These are phyloP conservation scores for Corythornis madagascariensis DNA, from an alignment of 2,113 vertebrate genomes.

Conservation along the genomic window DNA sequence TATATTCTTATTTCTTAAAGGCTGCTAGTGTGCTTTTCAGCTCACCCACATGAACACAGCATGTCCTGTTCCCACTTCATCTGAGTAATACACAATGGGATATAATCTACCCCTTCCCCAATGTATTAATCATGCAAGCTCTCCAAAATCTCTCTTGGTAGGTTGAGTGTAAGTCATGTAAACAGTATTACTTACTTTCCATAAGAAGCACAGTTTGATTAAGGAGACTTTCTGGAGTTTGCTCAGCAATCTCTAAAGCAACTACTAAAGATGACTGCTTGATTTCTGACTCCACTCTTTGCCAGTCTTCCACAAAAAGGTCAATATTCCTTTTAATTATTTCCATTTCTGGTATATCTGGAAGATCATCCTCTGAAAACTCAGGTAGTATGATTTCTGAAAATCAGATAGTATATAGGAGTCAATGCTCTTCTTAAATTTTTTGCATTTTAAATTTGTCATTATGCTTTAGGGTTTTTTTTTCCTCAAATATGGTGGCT, in stretches of 20 bases:
- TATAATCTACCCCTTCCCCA: neutral
- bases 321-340: constrained; percentile 69
- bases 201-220: constrained; percentile 77
- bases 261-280: constrained; percentile 4
- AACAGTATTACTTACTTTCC: constrained; percentile 83
- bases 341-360: constrained; percentile 84
- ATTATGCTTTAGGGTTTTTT: neutral
- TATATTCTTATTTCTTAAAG: neutral
- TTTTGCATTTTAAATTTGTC: neutral
- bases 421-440: neutral
- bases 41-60: neutral
- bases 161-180: neutral
- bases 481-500: neutral
- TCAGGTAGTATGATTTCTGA: constrained; percentile 72
- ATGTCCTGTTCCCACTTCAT: neutral
- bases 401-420: neutral
- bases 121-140: neutral
- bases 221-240: constrained; percentile 82
- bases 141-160: neutral
- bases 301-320: constrained; percentile 76
- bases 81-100: neutral
- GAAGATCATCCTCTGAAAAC: constrained; percentile 77
- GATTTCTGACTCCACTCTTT: constrained; percentile 66
- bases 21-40: neutral
- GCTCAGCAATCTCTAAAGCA: constrained; percentile 79